Evolutionary conservation across 2,888 invertebrate species (phyloP).

Genomic region (Pherbina coryleti): DNA sequence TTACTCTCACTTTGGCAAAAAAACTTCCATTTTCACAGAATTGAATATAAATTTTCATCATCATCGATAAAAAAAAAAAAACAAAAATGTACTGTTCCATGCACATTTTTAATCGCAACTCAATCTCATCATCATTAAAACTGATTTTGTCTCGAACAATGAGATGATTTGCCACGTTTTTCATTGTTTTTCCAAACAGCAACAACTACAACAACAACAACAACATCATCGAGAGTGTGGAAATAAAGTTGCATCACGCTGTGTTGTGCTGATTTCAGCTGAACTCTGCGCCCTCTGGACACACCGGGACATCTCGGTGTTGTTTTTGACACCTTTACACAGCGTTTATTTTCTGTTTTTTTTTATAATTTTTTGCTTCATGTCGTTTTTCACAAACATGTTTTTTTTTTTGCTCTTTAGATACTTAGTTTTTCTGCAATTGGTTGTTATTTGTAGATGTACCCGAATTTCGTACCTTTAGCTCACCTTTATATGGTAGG

Average conservation of each 20-base stretch:
- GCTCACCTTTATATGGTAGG: constrained; percentile 8
- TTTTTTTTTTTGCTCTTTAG: not conserved
- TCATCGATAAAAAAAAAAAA: too few species aligned
- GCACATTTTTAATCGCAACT: constrained; percentile 57
- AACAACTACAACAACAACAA: constrained; percentile 3
- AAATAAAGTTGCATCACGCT: constrained; percentile 62
- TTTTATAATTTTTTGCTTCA: not conserved
- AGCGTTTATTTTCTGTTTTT: constrained; percentile 17
- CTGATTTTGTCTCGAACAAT: constrained; percentile 60
- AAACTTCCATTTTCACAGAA: not conserved
- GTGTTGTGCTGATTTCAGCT: constrained; percentile 48
- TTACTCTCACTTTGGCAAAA: not conserved
- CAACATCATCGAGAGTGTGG: constrained; percentile 33
- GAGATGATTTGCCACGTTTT: constrained; percentile 63
- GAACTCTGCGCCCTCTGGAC: constrained; percentile 26
- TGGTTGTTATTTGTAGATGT: not conserved
- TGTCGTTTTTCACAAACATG: not conserved
- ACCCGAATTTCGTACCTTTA: not conserved
- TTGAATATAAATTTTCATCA: not conserved
- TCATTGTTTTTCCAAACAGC: constrained; percentile 54
- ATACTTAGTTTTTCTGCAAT: not conserved
- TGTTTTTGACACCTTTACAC: constrained; percentile 65
- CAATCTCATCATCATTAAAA: constrained; percentile 67
- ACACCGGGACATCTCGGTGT: constrained; percentile 49
- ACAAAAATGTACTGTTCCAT: not conserved